Evolutionary conservation across 1,140 invertebrate species (phyloP).

Genomic region (Zophobas atratus): DNA sequence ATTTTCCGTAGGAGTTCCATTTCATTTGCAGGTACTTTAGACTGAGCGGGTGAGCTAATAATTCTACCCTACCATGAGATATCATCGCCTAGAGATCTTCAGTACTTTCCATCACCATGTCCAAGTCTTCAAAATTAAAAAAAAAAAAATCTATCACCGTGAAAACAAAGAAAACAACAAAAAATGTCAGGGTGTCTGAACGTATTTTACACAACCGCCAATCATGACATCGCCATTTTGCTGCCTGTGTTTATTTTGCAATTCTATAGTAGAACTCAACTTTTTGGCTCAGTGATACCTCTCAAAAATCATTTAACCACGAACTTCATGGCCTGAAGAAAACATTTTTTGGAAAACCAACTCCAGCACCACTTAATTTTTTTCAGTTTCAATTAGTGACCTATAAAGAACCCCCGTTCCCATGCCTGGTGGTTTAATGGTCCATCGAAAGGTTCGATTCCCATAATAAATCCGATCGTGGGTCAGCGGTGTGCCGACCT

Average conservation of each 20-base stretch:
- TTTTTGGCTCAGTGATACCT: too few relatives aligned
- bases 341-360: neutral
- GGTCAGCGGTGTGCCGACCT: constrained; percentile 41
- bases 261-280: too few relatives aligned
- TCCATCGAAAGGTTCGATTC: constrained; percentile 34
- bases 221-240: too few relatives aligned
- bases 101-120: too few relatives aligned
- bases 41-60: constrained; percentile 85
- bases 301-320: too few relatives aligned
- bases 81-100: constrained; percentile 81
- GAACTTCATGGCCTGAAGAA: too few relatives aligned
- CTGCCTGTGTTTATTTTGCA: too few relatives aligned
- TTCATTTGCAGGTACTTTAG: constrained; percentile 91
- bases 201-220: too few relatives aligned
- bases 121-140: too few relatives aligned
- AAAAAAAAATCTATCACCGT: too few relatives aligned
- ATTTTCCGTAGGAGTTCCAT: constrained; percentile 91
- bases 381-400: neutral
- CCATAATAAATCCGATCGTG: constrained; percentile 50
- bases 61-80: constrained; percentile 82
- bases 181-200: too few relatives aligned
- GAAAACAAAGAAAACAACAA: too few relatives aligned
- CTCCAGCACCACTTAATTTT: neutral
- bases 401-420: neutral
- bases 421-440: neutral